Base-by-base conservation (phyloP, 2,797 vertebrate genomes). In the Acrocephalus scirpaceus region DNA sequence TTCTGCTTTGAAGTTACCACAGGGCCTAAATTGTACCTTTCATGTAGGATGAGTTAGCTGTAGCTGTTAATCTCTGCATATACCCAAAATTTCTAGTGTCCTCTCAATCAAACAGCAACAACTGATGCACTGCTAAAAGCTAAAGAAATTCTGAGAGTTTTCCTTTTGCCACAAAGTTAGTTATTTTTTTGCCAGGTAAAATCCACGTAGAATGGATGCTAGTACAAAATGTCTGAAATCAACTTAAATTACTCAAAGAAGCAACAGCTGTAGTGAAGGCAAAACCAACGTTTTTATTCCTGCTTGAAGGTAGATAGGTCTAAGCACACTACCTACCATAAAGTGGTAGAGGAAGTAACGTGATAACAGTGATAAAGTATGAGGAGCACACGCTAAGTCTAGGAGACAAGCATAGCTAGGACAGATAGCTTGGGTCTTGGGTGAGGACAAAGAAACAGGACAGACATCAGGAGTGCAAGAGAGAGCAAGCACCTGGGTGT, bases 391-490 rank as follows among this genome's bases (percentile, higher is more conserved):
- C 47, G 57, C 26, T 51, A 86, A 84, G 34, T 42, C 42, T 29
- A n/a, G 13, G 48, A 90, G 69, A 51, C 13, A 64, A 45, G 45
- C 8, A 20, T 1, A 53, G 61, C 5, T 62, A 30, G 15, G n/a
- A 36, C 30, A 69, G 45, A 40, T 13, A 76, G 23, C 29, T 65
- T 72, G 42, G 18, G 7, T 79, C 36, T 66, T 70, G 30, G 17
- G 12, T 54, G n/a, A 83, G 64, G 56, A 54, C 7, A 4, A 51
- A 54, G 10, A 40, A 47, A 30, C 0, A 0, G n/a, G 17, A 58
- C 54, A 76, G 56, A 50, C 13, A 30, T 79, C 21, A 76, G 44
- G 73, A 10, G 21, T 85, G 4, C 13, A 27, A 32, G 40, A 50
- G 6, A 47, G 30, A 58, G 9, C 0, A 2, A 69, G 48, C 25